These are phyloP conservation scores for Thunnus thynnus DNA, from an alignment of 2,113 vertebrate species.

Conservation along the genomic window DNA sequence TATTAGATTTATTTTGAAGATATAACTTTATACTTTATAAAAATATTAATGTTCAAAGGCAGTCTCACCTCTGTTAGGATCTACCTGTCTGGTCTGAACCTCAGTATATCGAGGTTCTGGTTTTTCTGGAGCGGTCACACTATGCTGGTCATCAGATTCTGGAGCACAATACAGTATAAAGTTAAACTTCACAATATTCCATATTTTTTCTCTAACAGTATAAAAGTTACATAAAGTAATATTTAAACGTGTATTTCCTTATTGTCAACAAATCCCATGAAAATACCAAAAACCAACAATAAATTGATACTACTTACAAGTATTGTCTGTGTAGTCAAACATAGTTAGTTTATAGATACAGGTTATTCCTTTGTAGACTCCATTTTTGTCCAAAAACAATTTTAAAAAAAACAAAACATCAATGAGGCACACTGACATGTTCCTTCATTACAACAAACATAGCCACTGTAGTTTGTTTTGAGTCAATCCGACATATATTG, in stretches of 20 bases:
- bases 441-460: background rate
- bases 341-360: too few relatives aligned
- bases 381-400: too few relatives aligned
- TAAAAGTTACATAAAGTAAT: background rate
- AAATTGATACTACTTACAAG: too few relatives aligned
- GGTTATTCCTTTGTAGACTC: too few relatives aligned
- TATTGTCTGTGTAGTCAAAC: too few relatives aligned
- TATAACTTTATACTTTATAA: background rate
- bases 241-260: background rate
- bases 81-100: conserved; percentile 52
- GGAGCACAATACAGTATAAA: conserved; percentile 35
- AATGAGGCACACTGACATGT: too few relatives aligned
- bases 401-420: too few relatives aligned
- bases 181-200: background rate
- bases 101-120: conserved; percentile 66
- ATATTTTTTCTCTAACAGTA: background rate
- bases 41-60: background rate
- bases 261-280: too few relatives aligned
- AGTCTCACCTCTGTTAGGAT: conserved; percentile 69
- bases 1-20: background rate
- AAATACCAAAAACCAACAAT: too few relatives aligned
- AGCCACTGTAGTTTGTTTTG: too few relatives aligned
- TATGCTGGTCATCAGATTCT: conserved; percentile 79
- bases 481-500: background rate
- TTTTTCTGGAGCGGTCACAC: conserved; percentile 53